Evolutionary conservation across 2,113 vertebrate genomes (phyloP).

Genomic region (Sander vitreus): DNA sequence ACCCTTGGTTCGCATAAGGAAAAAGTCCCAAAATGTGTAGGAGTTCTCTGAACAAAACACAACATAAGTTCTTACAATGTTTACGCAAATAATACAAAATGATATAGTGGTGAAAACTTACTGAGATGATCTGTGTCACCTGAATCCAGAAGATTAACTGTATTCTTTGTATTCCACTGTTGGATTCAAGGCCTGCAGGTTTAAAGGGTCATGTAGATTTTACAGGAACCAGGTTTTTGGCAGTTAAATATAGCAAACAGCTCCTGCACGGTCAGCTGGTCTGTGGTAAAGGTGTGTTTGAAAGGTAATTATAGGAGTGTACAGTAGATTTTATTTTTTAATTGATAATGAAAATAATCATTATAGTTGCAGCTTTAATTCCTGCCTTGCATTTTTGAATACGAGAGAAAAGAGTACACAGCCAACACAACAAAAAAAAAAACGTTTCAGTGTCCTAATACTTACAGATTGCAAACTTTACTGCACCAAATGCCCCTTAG

Average conservation of each 20-base stretch:
- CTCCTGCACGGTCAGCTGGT: background rate
- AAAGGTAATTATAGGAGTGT: background rate
- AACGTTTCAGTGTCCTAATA: rapidly evolving
- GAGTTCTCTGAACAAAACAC: background rate
- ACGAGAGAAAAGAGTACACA: background rate
- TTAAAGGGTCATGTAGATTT: background rate
- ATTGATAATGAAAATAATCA: too few species aligned
- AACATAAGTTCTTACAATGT: background rate
- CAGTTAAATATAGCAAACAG: background rate
- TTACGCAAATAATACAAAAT: too few species aligned
- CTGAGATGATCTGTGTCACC: background rate
- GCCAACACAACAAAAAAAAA: background rate
- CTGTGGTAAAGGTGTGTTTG: background rate
- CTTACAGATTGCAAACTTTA: background rate
- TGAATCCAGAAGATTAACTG: background rate
- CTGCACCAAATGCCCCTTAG: constrained; percentile 42
- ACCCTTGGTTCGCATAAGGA: background rate
- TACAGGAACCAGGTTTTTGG: background rate
- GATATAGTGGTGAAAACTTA: too few species aligned
- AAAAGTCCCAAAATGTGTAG: background rate
- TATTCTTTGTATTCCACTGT: background rate
- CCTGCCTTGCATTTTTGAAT: background rate
- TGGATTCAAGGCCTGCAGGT: background rate
- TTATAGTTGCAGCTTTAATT: background rate
- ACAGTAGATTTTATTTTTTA: background rate